Evolutionary conservation across 2,797 vertebrate species (phyloP), one percentile per base, ranked within the genome.

Genomic region (Lates japonicus): DNA sequence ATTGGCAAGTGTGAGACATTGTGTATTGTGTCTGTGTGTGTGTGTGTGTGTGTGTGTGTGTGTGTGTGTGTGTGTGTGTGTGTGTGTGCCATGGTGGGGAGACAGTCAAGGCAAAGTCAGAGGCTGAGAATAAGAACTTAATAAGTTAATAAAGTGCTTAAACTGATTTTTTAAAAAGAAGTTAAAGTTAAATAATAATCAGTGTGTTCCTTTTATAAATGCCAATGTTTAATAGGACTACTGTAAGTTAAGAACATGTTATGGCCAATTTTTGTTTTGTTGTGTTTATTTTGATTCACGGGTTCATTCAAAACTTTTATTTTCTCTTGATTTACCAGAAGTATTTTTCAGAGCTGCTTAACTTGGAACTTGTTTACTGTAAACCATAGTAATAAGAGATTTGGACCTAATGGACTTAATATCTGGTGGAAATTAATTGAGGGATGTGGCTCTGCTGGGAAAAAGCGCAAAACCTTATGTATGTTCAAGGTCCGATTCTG

Each of bases 141-240:
- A 65, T 49, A 81, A 80, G 70, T 57, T 75, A 64, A 66, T 82
- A n/a, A 74, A n/a, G n/a, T 76, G 82, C 41, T 64, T 68, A 76
- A 63, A 66, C 37, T 62, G 39, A 74, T 71, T 71, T n/a, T n/a
- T n/a, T n/a, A 76, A 57, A 74, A 74, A 66, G 17, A 54, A 39
- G 19, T 29, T 10, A 31, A 44, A 59, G 62, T 25, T n/a, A 16
- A 67, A 22, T 57, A 20, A 20, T 76, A 51, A 80, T 75, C 72
- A 25, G 71, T 14, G 57, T 57, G 42, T 13, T 57, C 12, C 44
- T 67, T 29, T 31, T 78, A 37, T 33, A 70, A 76, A 65, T 59
- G n/a, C 3, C 16, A 57, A 46, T 58, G n/a, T 77, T 33, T 62
- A n/a, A 41, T 58, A 37, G 42, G 48, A 33, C 1, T 25, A 7